Evolutionary conservation across 2,888 invertebrate genomes (phyloP), one percentile per base, ranked within the genome.

Genomic region (Nebria brevicollis): DNA sequence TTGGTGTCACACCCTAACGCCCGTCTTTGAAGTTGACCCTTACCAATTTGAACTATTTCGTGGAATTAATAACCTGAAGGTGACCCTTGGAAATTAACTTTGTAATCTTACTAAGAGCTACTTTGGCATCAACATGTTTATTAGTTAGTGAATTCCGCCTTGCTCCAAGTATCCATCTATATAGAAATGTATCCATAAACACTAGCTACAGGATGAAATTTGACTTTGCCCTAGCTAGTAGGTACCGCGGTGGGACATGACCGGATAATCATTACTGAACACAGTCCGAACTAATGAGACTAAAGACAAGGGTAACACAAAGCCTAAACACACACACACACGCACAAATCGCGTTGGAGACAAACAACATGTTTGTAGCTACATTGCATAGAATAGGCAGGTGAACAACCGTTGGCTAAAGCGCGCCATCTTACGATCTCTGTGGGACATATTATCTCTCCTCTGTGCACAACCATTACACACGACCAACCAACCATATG

Each of bases 221-320:
- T 34, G 34, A 34, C 34, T 34, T 34, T 70, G 13, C 25, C 54
- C 0, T 54, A 8, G 54, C 54, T 54, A 6, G 13, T 54, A 8
- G 13, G 20, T 20, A 20, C 20, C 25, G 20, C 26, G 26, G 34
- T 13, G 70, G 26, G 70, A 70, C 70, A 20, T 25, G 34, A 15
- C 10, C 70, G 70, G 70, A 70, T 70, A 15, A 70, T 26, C 26
- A 70, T 70, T 70, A 70, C 70, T 34, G 70, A 8, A 70, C 70
- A 70, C 25, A 15, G 70, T 13, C 54, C 13, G 4, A 70, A 34
- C 70, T 70, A 70, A 70, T 70, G 70, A 70, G 26, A 70, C 26
- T 34, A 70, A 70, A 70, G 70, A 70, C 70, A 70, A 70, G 70
- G 70, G 34, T 70, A 70, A 70, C 70, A 70, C 25, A 70, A 25